Conservation (phyloP, 2,113 vertebrate species). For the Pseudorhombus dupliciocellatus region DNA sequence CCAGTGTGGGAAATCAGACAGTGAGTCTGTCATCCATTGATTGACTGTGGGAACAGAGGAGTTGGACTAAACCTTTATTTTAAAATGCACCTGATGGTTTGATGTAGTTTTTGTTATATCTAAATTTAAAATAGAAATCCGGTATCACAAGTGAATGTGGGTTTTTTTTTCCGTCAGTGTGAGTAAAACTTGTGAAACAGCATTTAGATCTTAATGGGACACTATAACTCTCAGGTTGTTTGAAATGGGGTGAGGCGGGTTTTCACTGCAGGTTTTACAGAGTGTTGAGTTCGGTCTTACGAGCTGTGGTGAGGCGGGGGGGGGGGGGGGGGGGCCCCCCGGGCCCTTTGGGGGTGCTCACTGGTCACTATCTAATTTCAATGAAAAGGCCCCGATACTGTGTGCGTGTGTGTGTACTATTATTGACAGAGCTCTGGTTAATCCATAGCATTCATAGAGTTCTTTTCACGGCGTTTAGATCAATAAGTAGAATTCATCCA, state of each 20-base stretch:
- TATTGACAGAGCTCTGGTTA: background rate
- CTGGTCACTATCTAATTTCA: constrained; percentile 31
- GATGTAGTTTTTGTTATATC: background rate
- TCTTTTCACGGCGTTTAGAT: no score
- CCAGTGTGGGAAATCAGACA: constrained; percentile 23
- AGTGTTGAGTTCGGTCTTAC: constrained; percentile 61
- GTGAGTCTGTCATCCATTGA: constrained; percentile 1
- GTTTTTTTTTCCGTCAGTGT: background rate
- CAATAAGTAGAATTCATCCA: no score
- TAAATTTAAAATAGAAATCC: background rate
- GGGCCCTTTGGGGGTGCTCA: no score
- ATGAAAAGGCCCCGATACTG: constrained; percentile 34
- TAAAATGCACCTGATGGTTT: background rate
- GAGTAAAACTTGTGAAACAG: constrained; percentile 14
- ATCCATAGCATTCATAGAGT: no score
- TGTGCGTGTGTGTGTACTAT: background rate
- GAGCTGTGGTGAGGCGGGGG: constrained; percentile 58
- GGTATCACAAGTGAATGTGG: background rate
- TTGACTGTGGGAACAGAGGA: constrained; percentile 27
- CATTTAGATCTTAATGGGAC: constrained; percentile 5
- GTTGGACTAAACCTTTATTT: background rate
- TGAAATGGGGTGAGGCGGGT: constrained; percentile 19
- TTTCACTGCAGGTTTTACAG: constrained; percentile 67
- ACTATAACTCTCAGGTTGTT: background rate
- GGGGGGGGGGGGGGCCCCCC: no score